These are phyloP conservation scores for Prolemur simus DNA, from an alignment of 2,113 vertebrate species.

Conservation along the genomic window DNA sequence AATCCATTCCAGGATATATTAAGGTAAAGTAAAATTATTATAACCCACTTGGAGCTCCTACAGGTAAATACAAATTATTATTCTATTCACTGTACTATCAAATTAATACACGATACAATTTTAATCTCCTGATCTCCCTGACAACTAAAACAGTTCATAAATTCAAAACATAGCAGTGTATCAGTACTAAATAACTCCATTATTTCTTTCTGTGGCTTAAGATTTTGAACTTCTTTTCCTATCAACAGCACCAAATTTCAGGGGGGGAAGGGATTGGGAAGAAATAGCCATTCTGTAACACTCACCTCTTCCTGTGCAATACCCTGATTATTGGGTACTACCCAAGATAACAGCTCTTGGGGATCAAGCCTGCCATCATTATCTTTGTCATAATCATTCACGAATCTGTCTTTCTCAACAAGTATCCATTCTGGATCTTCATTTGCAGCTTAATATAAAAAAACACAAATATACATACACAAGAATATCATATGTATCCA, in stretches of 20 bases:
- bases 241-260: rapidly evolving
- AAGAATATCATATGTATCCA: background rate
- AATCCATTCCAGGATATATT: background rate
- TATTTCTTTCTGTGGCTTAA: background rate
- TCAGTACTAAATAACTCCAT: background rate
- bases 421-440: slow-evolving; percentile 95
- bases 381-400: slow-evolving; percentile 95
- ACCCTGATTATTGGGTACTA: slow-evolving; percentile 95
- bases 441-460: slow-evolving; percentile 81
- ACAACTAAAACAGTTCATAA: background rate
- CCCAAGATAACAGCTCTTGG: slow-evolving; percentile 94
- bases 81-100: background rate
- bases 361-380: slow-evolving; percentile 90
- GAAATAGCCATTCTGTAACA: background rate
- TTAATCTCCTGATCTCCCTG: background rate
- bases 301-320: slow-evolving; percentile 95
- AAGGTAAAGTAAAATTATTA: background rate
- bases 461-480: slow-evolving; percentile 50
- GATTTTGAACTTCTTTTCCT: background rate
- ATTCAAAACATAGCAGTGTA: background rate
- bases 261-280: rapidly evolving
- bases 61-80: background rate
- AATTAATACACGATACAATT: background rate
- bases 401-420: slow-evolving; percentile 94
- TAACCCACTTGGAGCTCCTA: background rate